Conservation (phyloP, 2,113 vertebrate genomes). For the Neolamprologus fasciatus region DNA sequence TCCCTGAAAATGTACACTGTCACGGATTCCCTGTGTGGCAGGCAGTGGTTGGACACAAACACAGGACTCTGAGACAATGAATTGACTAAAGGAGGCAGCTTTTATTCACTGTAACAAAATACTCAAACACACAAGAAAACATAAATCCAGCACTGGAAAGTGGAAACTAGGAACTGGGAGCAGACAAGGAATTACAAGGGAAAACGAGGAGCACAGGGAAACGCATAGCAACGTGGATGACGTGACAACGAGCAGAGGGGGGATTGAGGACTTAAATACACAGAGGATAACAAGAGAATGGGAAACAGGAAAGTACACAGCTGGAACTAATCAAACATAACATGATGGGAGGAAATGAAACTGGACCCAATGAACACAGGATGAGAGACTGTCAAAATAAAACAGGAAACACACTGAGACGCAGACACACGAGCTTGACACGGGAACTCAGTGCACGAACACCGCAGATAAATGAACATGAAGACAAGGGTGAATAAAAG, state of each 20-base stretch:
- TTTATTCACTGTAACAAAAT: background rate
- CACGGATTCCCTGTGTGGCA: background rate
- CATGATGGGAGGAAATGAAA: background rate
- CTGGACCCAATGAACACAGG: background rate
- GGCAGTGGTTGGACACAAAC: background rate
- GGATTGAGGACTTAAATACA: background rate
- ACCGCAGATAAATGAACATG: background rate
- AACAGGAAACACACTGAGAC: background rate
- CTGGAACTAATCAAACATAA: background rate
- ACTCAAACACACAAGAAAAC: background rate
- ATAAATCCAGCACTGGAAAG: background rate
- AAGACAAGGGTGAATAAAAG: background rate
- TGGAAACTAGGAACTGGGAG: background rate
- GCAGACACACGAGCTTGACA: background rate
- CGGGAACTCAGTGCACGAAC: background rate
- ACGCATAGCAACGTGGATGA: background rate
- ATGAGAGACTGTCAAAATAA: background rate
- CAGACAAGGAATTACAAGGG: background rate
- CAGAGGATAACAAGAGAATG: background rate
- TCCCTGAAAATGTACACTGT: background rate
- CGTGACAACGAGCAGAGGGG: accelerated
- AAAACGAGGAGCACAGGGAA: background rate
- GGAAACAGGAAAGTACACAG: background rate
- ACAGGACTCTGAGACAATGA: background rate
- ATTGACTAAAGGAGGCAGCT: background rate